Evolutionary conservation across 37 sponge, comb jelly and placozoan genomes (phyloP), one percentile per base, ranked within the genome.

Genomic region (Aplysina aerophoba): DNA sequence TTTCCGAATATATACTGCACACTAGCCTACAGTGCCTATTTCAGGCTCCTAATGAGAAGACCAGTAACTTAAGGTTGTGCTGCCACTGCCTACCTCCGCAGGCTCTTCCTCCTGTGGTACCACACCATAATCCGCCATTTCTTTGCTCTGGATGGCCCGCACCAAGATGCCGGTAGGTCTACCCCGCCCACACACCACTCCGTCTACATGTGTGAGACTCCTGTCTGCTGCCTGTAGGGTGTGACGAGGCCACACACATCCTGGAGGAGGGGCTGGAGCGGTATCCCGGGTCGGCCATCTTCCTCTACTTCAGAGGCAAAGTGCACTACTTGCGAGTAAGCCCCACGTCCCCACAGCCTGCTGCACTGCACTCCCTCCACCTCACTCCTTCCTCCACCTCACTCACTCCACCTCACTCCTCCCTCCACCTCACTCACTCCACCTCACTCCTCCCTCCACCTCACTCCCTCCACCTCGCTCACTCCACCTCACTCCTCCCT

Each of bases 61-160:
- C n/a, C n/a, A n/a, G n/a, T n/a, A n/a, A n/a, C n/a, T n/a, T n/a
- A n/a, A n/a, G n/a, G n/a, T n/a, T n/a, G n/a, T n/a, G n/a, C n/a
- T n/a, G n/a, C n/a, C 50, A 44, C 50, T 44, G 50, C 3, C 41
- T 53, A 30, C 34, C 21, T 0, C 39, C 79, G 19, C 44, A 95
- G 96, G 74, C 85, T 95, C 38, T 85, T 83, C 34, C 79, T 95
- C 58, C 83, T 95, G 37, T 95, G 96, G 96, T 93, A 95, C 74
- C 96, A 95, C 78, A 90, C 94, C 17, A 90, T 93, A 28, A 79
- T 92, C 44, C 73, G 96, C 30, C 91, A 93, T 0, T 93, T 92
- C 89, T 93, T 93, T 95, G 91, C 93, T 33, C 72, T 95, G 87
- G 96, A 95, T 78, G 96, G 95, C n/a, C 81, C 85, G 21, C 65